Evolutionary conservation across 2,888 invertebrate species (phyloP).

Genomic region (Amphipyra tragopoginis): DNA sequence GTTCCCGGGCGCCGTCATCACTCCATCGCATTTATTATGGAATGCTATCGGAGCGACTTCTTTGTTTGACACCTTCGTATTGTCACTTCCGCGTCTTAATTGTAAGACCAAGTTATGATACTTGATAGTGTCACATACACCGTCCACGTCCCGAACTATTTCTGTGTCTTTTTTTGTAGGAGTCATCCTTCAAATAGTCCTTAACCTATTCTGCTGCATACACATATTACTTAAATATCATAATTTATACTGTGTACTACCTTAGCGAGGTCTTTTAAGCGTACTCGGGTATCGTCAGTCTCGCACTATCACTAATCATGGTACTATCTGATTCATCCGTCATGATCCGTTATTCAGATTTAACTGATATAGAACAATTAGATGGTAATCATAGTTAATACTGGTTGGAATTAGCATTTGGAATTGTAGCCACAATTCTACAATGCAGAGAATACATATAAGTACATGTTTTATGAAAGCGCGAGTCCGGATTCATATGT

Average conservation of each 20-base stretch:
- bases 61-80: not conserved
- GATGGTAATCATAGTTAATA: not conserved
- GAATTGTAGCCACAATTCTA: not conserved
- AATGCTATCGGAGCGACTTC: constrained; percentile 8
- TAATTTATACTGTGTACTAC: too few species aligned
- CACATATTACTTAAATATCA: too few species aligned
- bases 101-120: too few species aligned
- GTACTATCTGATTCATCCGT: not conserved
- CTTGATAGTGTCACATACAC: too few species aligned
- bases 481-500: too few species aligned
- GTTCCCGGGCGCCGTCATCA: not conserved
- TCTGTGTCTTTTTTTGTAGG: too few species aligned
- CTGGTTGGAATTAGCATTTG: not conserved
- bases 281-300: not conserved
- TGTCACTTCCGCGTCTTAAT: not conserved
- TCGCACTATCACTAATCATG: not conserved
- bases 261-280: too few species aligned
- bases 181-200: too few species aligned
- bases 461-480: too few species aligned
- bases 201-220: too few species aligned
- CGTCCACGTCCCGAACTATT: too few species aligned
- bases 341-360: not conserved
- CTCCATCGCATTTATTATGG: constrained; percentile 40
- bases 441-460: not conserved
- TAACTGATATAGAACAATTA: not conserved